phyloP scores from a whole-genome alignment of 1,140 invertebrate species.

The Helicorthomorpha holstii region DNA sequence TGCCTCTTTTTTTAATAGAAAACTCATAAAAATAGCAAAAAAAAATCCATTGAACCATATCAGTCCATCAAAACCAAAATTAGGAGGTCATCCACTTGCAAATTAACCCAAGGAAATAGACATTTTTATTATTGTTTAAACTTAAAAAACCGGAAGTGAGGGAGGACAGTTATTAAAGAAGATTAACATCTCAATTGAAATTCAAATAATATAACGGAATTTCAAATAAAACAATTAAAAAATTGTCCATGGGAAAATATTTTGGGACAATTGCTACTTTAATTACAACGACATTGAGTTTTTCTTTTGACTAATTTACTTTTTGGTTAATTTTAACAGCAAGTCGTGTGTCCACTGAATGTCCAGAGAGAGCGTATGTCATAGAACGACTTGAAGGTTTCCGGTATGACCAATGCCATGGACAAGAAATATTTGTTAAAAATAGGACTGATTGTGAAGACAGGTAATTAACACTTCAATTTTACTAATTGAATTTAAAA shows the following conservation, averaged over 20 bases:
- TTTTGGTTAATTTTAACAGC: constrained; percentile 30
- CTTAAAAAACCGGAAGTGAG: too few species aligned
- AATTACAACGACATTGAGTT: constrained; percentile 1
- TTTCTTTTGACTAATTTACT: not conserved
- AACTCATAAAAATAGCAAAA: too few species aligned
- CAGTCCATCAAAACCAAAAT: too few species aligned
- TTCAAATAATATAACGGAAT: too few species aligned
- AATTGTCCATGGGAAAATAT: not conserved
- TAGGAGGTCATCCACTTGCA: too few species aligned
- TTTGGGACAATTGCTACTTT: constrained; percentile 2
- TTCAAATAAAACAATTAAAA: not conserved
- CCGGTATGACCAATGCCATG: constrained; percentile 15
- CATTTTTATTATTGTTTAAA: too few species aligned
- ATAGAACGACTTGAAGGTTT: constrained; percentile 62
- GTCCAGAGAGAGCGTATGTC: constrained; percentile 65
- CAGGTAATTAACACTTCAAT: constrained; percentile 28
- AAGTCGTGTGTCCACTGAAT: constrained; percentile 64
- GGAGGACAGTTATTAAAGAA: too few species aligned
- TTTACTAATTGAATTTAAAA: not conserved
- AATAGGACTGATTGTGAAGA: constrained; percentile 80
- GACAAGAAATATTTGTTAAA: constrained; percentile 37
- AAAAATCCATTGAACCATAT: too few species aligned
- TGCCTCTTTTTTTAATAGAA: too few species aligned
- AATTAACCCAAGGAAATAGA: too few species aligned
- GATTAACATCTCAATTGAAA: too few species aligned